A percentile compares a stretch with the other conserved stretches of the same genome.
Conservation (phyloP, 2,888 invertebrate species). For the Plagodis pulveraria region DNA sequence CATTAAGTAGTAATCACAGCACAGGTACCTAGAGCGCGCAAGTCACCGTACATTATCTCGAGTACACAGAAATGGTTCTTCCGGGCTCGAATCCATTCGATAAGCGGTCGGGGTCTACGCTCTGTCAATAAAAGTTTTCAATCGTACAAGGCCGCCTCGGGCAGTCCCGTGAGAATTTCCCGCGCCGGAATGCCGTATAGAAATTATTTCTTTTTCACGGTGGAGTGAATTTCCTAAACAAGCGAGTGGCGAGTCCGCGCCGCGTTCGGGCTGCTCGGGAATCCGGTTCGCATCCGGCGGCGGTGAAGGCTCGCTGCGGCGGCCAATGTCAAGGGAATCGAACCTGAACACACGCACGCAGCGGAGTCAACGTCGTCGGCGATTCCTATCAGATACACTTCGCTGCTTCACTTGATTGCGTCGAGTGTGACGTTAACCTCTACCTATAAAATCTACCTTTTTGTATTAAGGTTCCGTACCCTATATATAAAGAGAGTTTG, state of each 20-base stretch:
- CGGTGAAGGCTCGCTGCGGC: conserved; percentile 18
- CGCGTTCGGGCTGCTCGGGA: conserved; percentile 30
- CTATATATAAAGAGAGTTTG: too few relatives aligned
- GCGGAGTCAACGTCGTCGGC: neutral
- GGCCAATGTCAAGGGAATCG: conserved; percentile 41
- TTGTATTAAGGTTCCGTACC: too few relatives aligned
- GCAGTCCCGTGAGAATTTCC: conserved; percentile 31
- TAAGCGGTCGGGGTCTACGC: conserved; percentile 1
- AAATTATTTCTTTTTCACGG: conserved; percentile 38
- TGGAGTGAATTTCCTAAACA: conserved; percentile 32
- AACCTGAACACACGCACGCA: conserved; percentile 24
- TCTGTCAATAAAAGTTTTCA: conserved; percentile 3
- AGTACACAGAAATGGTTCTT: neutral
- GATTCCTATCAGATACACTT: neutral
- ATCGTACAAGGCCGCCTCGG: neutral
- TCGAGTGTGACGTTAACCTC: neutral
- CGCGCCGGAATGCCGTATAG: conserved; percentile 41
- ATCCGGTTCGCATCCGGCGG: conserved; percentile 42
- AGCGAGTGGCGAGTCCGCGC: conserved; percentile 32
- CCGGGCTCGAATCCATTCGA: neutral
- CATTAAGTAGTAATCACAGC: neutral
- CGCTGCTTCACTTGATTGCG: conserved; percentile 3
- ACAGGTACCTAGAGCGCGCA: neutral
- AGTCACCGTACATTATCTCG: neutral
- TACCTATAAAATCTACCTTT: too few relatives aligned